Evolutionary conservation across 2,888 invertebrate species (phyloP).

Genomic region (Coelopa pilipes): DNA sequence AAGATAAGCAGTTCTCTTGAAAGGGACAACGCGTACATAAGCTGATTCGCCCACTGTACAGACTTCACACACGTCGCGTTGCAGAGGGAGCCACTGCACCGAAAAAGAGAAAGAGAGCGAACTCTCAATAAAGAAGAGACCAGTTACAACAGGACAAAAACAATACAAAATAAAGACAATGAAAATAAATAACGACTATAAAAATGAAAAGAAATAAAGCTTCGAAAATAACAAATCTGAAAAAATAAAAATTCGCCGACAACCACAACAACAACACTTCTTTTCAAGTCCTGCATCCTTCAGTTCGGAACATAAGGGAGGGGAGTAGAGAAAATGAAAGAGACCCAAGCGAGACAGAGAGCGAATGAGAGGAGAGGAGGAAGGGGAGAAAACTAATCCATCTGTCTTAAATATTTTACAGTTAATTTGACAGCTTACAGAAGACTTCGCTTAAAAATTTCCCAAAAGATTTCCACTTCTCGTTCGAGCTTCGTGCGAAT

Average conservation of each 20-base stretch:
- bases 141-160: background rate
- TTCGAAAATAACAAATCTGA: background rate
- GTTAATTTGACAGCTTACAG: conserved; percentile 27
- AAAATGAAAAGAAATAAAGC: background rate
- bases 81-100: background rate
- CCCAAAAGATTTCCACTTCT: conserved; percentile 19
- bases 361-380: no score
- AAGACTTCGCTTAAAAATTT: conserved; percentile 26
- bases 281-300: no score
- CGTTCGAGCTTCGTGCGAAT: no score
- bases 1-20: no score
- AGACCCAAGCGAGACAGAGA: no score
- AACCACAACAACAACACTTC: no score
- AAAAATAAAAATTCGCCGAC: background rate
- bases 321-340: background rate
- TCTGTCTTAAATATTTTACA: conserved; percentile 28
- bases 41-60: no score
- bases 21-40: no score
- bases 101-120: background rate
- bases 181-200: background rate
- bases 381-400: conserved; percentile 18
- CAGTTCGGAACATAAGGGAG: background rate
- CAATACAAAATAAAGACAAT: background rate
- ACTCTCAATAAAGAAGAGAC: background rate
- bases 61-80: background rate